phyloP scores from a whole-genome alignment of 2,888 invertebrate genomes.

The Leptopilina syphax region DNA sequence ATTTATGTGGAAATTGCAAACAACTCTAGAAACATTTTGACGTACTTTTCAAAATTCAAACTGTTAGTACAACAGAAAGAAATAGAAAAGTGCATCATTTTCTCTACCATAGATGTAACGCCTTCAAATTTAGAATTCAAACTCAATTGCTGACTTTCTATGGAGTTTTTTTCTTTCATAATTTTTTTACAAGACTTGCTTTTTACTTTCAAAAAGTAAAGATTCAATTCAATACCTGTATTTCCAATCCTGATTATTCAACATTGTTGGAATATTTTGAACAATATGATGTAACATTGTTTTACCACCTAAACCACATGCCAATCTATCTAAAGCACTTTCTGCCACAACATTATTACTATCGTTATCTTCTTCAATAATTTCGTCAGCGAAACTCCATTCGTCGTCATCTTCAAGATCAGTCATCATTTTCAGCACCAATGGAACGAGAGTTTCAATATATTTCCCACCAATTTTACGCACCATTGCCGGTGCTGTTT shows the following conservation, averaged over 20 bases:
- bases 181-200: background rate
- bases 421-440: slow-evolving; percentile 95
- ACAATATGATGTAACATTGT: slow-evolving; percentile 94
- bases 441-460: slow-evolving; percentile 87
- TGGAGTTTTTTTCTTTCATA: slow-evolving; percentile 52
- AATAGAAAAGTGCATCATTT: slow-evolving; percentile 56
- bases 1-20: slow-evolving; percentile 48
- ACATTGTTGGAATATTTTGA: slow-evolving; percentile 90
- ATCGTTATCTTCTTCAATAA: slow-evolving; percentile 95
- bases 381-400: slow-evolving; percentile 92
- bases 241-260: slow-evolving; percentile 89
- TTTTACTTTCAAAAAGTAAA: background rate
- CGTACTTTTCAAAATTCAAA: slow-evolving; percentile 45
- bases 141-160: slow-evolving; percentile 68
- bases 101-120: slow-evolving; percentile 71
- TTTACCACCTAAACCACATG: slow-evolving; percentile 97
- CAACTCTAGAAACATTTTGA: slow-evolving; percentile 63
- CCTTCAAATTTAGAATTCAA: slow-evolving; percentile 57
- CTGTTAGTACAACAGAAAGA: slow-evolving; percentile 63
- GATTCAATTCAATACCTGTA: slow-evolving; percentile 78
- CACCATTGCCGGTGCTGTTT: slow-evolving; percentile 97
- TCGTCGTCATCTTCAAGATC: slow-evolving; percentile 94
- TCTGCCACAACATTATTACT: slow-evolving; percentile 97
- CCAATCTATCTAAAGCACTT: slow-evolving; percentile 96
- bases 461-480: slow-evolving; percentile 93